Evolutionary conservation across 1,140 invertebrate genomes (phyloP), one percentile per base, ranked within the genome.

Genomic region (Drosophila asahinai): DNA sequence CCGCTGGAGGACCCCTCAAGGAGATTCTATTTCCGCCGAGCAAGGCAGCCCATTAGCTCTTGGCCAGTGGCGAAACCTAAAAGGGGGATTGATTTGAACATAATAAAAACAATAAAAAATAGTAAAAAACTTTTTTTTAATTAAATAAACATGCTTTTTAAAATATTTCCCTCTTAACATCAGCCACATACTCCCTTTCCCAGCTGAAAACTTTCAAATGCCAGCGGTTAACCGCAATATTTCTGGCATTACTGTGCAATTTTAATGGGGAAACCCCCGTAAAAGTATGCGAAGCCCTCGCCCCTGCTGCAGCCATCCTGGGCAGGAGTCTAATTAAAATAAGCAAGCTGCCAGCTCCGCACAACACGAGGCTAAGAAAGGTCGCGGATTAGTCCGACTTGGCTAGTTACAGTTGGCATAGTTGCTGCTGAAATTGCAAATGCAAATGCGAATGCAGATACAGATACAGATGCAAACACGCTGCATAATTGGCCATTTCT

Each of bases 401-500:
- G 52, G 73, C 55, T 61, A 60, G 45, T 72, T 61, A 42, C 76
- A 48, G 57, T 60, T 74, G 60, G 15, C 51, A 36, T 43, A 54
- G 42, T 30, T 45, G 48, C 30, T 33, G 55, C 17, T 76, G 57
- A 17, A 30, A 43, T 22, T 77, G 64, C 49, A 72, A 72, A 59
- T 73, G 70, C 75, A 77, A 57, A 61, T 77, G 42, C 73, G 33
- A 49, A 55, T 70, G 33, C 65, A 75, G 54, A 73, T 58, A 58
- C 52, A 72, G 33, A 62, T 83, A 81, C 81, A 80, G 57, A 70
- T 82, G 71, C 80, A 58, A 81, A 80, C 81, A 86, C 86, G 79
- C 75, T 89, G 82, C 86, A 89, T 90, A 90, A 89, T 89, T 89
- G 86, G 86, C 86, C 82, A 86, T 90, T 90, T 86, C 81, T 89